Percentiles rank a stretch among this genome's conserved stretches.
phyloP scores from a whole-genome alignment of 2,888 invertebrate genomes.

The Agrochola macilenta region DNA sequence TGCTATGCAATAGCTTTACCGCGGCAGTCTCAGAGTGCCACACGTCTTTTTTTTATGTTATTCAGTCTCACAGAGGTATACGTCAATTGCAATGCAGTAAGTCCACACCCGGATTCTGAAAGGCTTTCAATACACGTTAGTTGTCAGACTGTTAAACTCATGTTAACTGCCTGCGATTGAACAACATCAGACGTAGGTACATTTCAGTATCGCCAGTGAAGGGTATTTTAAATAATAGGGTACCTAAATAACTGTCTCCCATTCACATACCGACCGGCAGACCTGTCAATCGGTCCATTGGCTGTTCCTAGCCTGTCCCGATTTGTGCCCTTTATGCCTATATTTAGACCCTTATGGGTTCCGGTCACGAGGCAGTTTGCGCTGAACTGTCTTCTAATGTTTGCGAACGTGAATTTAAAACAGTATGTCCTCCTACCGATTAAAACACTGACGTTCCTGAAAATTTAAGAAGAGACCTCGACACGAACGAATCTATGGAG shows the following conservation, averaged over 20 bases:
- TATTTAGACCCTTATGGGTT: neutral
- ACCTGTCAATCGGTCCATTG: slow-evolving; percentile 3
- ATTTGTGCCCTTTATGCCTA: neutral
- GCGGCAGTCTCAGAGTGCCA: too few species aligned
- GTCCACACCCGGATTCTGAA: neutral
- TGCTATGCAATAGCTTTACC: too few species aligned
- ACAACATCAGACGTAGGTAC: neutral
- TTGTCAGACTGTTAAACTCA: neutral
- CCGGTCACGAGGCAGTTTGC: neutral
- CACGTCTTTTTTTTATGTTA: too few species aligned
- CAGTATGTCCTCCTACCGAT: neutral
- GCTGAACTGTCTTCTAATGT: neutral
- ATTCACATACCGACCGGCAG: neutral
- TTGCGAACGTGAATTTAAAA: neutral
- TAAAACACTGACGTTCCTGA: neutral
- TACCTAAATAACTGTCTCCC: slow-evolving; percentile 17
- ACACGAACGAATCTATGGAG: too few species aligned
- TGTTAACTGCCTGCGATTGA: neutral
- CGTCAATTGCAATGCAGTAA: neutral
- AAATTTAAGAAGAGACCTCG: neutral
- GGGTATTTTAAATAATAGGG: slow-evolving; percentile 11
- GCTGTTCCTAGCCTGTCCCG: too few species aligned
- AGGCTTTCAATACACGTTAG: neutral
- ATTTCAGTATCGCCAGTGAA: neutral
- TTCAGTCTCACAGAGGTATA: neutral